Evolutionary conservation across 2,888 invertebrate genomes (phyloP).

Genomic region (Papilio gigon): DNA sequence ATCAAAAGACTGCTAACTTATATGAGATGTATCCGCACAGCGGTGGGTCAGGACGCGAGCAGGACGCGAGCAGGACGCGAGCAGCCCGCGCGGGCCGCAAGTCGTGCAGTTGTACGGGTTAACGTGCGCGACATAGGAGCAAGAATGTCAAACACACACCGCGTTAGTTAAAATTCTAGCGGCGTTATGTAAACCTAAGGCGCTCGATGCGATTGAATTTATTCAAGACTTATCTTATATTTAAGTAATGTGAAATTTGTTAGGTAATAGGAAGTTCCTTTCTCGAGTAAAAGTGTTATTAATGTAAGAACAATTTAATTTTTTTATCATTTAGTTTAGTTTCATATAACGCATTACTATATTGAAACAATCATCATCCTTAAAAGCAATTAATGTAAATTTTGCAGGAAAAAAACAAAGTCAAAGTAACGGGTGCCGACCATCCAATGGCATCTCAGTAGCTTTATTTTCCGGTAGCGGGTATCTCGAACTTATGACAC

Average conservation of each 20-base stretch:
- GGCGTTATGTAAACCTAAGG: conserved; percentile 23
- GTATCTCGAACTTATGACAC: not conserved
- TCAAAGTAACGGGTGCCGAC: not conserved
- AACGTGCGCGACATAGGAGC: conserved; percentile 8
- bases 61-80: too few species aligned
- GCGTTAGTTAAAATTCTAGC: conserved; percentile 28
- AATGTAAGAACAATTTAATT: not conserved
- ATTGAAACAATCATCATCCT: not conserved
- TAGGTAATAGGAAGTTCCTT: not conserved
- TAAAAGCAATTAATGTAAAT: not conserved
- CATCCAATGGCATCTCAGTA: not conserved
- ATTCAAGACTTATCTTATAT: conserved; percentile 2
- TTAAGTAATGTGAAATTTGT: conserved; percentile 18
- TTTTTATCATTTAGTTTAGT: not conserved
- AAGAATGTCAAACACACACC: conserved; percentile 19
- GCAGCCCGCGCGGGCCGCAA: not conserved
- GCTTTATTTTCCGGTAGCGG: not conserved
- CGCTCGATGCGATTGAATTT: conserved; percentile 21
- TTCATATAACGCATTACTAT: not conserved
- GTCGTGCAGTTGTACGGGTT: conserved; percentile 15
- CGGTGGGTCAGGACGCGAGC: not conserved
- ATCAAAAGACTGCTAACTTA: not conserved
- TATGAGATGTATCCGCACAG: not conserved
- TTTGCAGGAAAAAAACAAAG: not conserved
- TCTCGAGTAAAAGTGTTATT: not conserved